These are phyloP conservation scores for Lichenostomus cassidix DNA, from an alignment of 2,113 vertebrate genomes.

Conservation along the genomic window DNA sequence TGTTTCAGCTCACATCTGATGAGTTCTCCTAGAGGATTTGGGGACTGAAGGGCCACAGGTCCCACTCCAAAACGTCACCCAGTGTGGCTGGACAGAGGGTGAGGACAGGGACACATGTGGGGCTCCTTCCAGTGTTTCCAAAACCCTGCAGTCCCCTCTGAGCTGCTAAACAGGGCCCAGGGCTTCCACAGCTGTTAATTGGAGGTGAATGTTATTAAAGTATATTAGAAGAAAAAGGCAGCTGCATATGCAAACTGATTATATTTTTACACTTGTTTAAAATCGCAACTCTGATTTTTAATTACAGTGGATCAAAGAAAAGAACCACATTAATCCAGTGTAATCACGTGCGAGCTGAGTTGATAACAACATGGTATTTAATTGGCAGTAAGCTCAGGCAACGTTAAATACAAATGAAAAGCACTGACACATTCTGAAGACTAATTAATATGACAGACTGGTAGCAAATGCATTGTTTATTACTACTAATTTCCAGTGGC, in stretches of 20 bases:
- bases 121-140: neutral
- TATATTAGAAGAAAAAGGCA: constrained; percentile 42
- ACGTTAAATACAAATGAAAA: constrained; percentile 59
- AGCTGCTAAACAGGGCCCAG: neutral
- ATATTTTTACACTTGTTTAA: constrained; percentile 64
- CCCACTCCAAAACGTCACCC: accelerated
- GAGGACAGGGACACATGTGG: accelerated
- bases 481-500: constrained; percentile 57
- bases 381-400: constrained; percentile 50
- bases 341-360: constrained; percentile 46
- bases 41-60: neutral
- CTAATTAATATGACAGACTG: constrained; percentile 51
- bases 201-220: constrained; percentile 52
- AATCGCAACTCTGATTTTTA: constrained; percentile 62
- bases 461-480: constrained; percentile 63
- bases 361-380: constrained; percentile 57
- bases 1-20: neutral
- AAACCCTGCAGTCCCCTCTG: neutral
- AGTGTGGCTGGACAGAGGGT: accelerated
- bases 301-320: constrained; percentile 57
- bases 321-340: constrained; percentile 43
- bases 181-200: neutral
- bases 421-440: constrained; percentile 32
- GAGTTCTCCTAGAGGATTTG: neutral
- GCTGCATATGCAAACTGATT: constrained; percentile 35